Base-by-base conservation (phyloP, 2,888 invertebrate genomes). In the Thelaira solivaga region DNA sequence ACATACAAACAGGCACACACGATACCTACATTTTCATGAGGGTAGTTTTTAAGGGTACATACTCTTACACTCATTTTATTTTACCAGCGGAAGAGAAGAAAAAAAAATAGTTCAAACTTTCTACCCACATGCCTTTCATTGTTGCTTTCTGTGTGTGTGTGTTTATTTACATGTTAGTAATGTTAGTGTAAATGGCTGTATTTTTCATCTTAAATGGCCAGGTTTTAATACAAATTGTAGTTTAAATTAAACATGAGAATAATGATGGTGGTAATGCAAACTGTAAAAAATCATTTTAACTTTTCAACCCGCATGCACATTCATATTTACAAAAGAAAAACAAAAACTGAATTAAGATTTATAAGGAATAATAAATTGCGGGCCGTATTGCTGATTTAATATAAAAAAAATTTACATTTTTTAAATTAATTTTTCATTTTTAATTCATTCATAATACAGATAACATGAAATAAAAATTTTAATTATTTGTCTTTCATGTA, bases 141-240 rank as follows among this genome's bases (percentile, higher is more conserved):
- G 41, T 55, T 39, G 18, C n/a, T 57, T 43, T 26, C 10, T 29
- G 2, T n/a, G n/a, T n/a, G n/a, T n/a, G 3, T 39, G 18, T 36
- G 24, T 39, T 16, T 45, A 34, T 31, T n/a, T 16, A 24, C 45
- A 36, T 47, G 8, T 49, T n/a, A n/a, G n/a, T n/a, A n/a, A 16
- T 16, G 10, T 16, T 10, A 43, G 31, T 16, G 24, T 13, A 1
- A 68, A 26, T 13, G 26, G 6, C 6, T 53, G 41, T 22, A 20
- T 2, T 49, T 53, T 47, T 62, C 26, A 24, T 13, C 34, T 41
- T 72, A 72, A 67, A 72, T 76, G 72, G 61, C 29, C 47, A 43
- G 72, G 47, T 67, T 47, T 76, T 72, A 61, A 72, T 55, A 39
- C 26, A 67, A 67, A 55, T 76, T 65, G 49, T 61, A 51, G 59